A percentile compares a stretch with the other conserved stretches of the same genome.
These are phyloP conservation scores for Montipora sp. DNA, from an alignment of 64 coral and sea anemone species.

Conservation along the genomic window DNA sequence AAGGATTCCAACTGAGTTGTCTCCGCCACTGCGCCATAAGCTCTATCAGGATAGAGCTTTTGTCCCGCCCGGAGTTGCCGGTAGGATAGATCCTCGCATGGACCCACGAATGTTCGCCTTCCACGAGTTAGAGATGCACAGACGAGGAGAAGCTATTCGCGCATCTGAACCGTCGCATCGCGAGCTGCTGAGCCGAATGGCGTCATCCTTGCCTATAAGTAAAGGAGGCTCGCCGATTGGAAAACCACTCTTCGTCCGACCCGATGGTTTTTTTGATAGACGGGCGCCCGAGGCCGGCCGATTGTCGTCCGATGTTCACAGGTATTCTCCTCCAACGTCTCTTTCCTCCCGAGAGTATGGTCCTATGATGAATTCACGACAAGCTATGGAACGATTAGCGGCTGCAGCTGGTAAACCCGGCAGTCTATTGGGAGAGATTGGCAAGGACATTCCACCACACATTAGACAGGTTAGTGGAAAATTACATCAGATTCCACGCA, in stretches of 20 bases:
- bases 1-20: conserved; percentile 46
- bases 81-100: conserved; percentile 65
- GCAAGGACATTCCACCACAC: conserved; percentile 80
- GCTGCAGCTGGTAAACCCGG: conserved; percentile 81
- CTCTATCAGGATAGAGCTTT: conserved; percentile 62
- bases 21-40: conserved; percentile 79
- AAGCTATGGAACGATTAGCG: conserved; percentile 85
- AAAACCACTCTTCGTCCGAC: conserved; percentile 58
- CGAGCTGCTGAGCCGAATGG: conserved; percentile 86
- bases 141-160: conserved; percentile 70
- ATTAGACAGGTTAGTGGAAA: conserved; percentile 76
- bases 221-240: conserved; percentile 36
- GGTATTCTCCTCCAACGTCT: conserved; percentile 53
- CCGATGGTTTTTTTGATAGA: conserved; percentile 73
- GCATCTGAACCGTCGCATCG: conserved; percentile 75
- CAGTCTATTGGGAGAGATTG: conserved; percentile 50
- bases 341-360: conserved; percentile 58
- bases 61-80: background rate
- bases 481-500: too few species aligned
- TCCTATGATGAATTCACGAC: conserved; percentile 61
- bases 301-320: conserved; percentile 27
- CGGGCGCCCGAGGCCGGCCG: conserved; percentile 37
- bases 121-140: conserved; percentile 80
- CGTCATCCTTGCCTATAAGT: conserved; percentile 63
- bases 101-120: conserved; percentile 68